phyloP scores from a whole-genome alignment of 2,888 invertebrate genomes.

The Torymus aiolomorphi region DNA sequence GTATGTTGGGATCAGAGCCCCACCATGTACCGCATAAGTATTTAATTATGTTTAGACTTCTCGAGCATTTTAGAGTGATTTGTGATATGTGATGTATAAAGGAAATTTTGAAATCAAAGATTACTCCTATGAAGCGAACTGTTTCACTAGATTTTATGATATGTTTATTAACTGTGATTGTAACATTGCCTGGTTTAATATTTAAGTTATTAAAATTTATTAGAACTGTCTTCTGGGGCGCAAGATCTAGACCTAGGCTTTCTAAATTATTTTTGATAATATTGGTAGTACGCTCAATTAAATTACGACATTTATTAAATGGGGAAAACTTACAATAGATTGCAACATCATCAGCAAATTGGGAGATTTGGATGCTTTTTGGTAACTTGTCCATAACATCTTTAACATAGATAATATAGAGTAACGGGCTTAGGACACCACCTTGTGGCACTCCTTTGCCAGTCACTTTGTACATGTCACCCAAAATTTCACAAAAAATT shows the following conservation, averaged over 20 bases:
- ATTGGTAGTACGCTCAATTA: background rate
- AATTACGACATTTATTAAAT: background rate
- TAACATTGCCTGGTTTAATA: background rate
- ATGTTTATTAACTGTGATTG: background rate
- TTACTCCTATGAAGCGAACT: background rate
- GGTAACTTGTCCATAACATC: too few relatives aligned
- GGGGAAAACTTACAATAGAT: background rate
- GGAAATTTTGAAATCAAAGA: background rate
- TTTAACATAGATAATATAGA: too few relatives aligned
- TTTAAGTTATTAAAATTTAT: background rate
- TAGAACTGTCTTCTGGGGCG: background rate
- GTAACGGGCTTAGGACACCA: too few relatives aligned
- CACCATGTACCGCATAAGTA: background rate
- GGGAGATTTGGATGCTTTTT: too few relatives aligned
- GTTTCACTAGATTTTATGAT: background rate
- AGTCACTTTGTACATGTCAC: conserved; percentile 8
- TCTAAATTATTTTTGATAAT: background rate
- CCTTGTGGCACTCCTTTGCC: too few relatives aligned
- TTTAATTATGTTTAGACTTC: background rate
- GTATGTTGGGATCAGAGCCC: too few relatives aligned
- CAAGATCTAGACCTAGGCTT: background rate
- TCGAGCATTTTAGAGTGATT: background rate
- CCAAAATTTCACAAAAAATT: conserved; percentile 19
- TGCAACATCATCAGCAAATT: too few relatives aligned
- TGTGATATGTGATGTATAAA: background rate